Base-by-base conservation (phyloP, 30 jellyfish, hydroid and myxozoan genomes). In the Mastigias papua region DNA sequence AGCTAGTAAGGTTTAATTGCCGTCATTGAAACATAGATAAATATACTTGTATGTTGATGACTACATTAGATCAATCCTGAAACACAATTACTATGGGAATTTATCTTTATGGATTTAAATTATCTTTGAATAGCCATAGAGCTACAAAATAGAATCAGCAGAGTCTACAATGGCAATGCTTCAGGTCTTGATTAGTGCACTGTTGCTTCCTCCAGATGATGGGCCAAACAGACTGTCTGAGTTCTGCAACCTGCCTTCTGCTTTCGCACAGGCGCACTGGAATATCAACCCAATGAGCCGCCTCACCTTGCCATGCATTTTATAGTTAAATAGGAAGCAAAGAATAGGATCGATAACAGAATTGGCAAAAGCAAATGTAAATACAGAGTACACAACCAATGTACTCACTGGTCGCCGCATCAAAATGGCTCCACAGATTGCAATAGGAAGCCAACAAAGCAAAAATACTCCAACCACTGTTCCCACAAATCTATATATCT, bases 301-400 rank as follows among this genome's bases (percentile, higher is more conserved):
- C 75, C 65, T 73, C 57, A 86, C 0, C 54, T 46, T 76, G 73
- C 57, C 48, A 34, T 29, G 11, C 21, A 76, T 20, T 5, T 48
- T 61, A 33, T 78, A 60, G 34, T 89, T 89, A 34, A 81, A 81
- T 16, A 77, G 49, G 64, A 90, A 77, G 69, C 60, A 82, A 35
- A 81, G 57, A 1, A 90, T 15, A 13, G 97, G 97, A 63, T 90
- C 89, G n/a, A 90, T 42, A 13, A 50, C 46, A 26, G 97, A 90
- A 54, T 81, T 90, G n/a, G 68, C 77, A 58, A 90, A 73, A 32
- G 97, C 97, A 2, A 81, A 67, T 0, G 49, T 34, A 50, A 71
- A 73, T 13, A 46, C 81, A 0, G 69, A 19, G 68, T 71, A 57
- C 30, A 64, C 20, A 35, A 48, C 62, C 5, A 31, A 23, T 0